phyloP scores from a whole-genome alignment of 2,113 vertebrate genomes.

The Neolamprologus devosi region DNA sequence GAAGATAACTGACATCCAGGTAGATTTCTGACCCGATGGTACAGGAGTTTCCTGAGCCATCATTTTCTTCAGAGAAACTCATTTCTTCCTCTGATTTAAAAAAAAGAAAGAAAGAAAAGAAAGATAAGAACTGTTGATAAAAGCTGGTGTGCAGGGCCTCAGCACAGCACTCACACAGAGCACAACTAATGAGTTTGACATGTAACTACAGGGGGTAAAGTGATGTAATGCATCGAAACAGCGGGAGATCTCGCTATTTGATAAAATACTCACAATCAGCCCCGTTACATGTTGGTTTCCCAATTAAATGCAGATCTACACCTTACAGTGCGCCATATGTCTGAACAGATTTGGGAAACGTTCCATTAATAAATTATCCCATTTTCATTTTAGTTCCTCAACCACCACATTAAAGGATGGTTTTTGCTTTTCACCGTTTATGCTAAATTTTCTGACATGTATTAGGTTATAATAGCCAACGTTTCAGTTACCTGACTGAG shows the following conservation, averaged over 20 bases:
- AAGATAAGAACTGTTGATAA: neutral
- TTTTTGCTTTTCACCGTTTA: neutral
- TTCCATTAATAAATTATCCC: neutral
- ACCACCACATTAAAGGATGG: neutral
- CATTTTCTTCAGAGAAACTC: neutral
- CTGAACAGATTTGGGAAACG: neutral
- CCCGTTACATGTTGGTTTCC: neutral
- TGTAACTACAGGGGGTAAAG: constrained; percentile 23
- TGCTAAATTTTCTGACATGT: neutral
- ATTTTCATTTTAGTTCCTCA: neutral
- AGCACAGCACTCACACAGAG: neutral
- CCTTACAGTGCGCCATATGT: neutral
- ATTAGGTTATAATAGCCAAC: neutral
- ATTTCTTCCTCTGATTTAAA: constrained; percentile 50
- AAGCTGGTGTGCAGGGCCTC: neutral
- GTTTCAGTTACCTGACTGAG: neutral
- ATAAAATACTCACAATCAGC: constrained; percentile 1
- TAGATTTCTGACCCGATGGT: constrained; percentile 81
- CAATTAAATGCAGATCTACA: constrained; percentile 14
- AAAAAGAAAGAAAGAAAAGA: neutral
- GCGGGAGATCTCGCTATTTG: constrained; percentile 5
- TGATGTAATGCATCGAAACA: constrained; percentile 18
- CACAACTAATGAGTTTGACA: constrained; percentile 41
- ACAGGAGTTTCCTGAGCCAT: constrained; percentile 68
- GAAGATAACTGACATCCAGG: constrained; percentile 91